A percentile compares a stretch with the other conserved stretches of the same genome.
These are phyloP conservation scores for Pseudolaguvia tuberculata DNA, from an alignment of 2,113 vertebrate genomes.

Conservation along the genomic window DNA sequence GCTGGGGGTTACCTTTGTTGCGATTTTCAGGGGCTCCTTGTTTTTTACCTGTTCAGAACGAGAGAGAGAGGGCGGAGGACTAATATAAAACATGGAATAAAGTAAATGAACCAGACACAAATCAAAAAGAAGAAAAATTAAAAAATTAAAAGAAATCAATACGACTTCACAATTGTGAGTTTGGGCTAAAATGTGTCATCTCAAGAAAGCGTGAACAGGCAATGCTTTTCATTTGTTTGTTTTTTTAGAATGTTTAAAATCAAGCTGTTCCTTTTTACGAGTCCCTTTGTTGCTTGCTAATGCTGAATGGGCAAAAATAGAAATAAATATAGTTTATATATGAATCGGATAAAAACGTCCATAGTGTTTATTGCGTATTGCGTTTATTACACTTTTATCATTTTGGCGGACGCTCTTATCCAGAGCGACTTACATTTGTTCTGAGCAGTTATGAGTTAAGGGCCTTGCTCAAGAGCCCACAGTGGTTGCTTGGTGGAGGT, in stretches of 20 bases:
- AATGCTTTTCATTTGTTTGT: background rate
- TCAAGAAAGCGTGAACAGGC: constrained; percentile 56
- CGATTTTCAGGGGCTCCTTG: constrained; percentile 98
- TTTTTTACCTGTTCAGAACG: constrained; percentile 99
- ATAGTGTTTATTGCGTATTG: too few relatives aligned
- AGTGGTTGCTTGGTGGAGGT: too few relatives aligned
- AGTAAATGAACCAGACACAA: constrained; percentile 64
- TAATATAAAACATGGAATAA: constrained; percentile 78
- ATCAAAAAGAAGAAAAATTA: too few relatives aligned
- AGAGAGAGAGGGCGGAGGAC: constrained; percentile 85
- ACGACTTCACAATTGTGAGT: constrained; percentile 56
- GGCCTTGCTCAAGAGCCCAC: too few relatives aligned
- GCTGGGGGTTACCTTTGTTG: constrained; percentile 97
- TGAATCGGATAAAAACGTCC: too few relatives aligned
- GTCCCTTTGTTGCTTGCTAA: background rate
- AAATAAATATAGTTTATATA: too few relatives aligned
- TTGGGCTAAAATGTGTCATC: constrained; percentile 64
- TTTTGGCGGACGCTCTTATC: too few relatives aligned
- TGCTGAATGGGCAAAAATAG: background rate
- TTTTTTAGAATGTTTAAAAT: background rate
- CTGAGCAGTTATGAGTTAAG: too few relatives aligned
- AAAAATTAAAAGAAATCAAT: constrained; percentile 61
- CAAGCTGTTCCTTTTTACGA: background rate
- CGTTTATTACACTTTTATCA: too few relatives aligned
- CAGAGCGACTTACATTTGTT: too few relatives aligned